Conservation (phyloP, 1,140 invertebrate species). For the Drepana arcuata region DNA sequence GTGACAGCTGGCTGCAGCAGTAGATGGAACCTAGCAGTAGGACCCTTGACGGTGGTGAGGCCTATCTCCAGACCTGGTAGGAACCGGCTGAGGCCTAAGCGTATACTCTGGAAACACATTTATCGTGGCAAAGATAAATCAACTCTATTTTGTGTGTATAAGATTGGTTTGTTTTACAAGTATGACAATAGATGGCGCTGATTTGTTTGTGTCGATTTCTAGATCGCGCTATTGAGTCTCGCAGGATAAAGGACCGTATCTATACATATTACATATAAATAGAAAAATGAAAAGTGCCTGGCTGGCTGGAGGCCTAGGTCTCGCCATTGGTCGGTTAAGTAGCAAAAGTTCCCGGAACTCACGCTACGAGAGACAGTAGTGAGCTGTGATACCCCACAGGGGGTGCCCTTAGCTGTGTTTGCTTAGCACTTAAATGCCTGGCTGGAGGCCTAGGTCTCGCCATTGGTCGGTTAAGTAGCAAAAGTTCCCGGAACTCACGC, state of each 20-base stretch:
- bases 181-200: background rate
- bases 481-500: too few relatives aligned
- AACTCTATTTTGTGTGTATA: too few relatives aligned
- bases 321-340: too few relatives aligned
- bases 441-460: too few relatives aligned
- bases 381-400: too few relatives aligned
- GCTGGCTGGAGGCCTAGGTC: background rate
- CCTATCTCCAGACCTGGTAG: conserved; percentile 79
- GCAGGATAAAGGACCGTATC: too few relatives aligned
- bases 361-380: too few relatives aligned
- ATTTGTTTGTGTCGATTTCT: background rate
- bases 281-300: background rate
- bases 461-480: too few relatives aligned
- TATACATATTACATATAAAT: conserved; percentile 3
- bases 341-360: too few relatives aligned
- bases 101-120: conserved; percentile 21
- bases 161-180: too few relatives aligned
- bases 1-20: conserved; percentile 77
- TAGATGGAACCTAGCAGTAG: conserved; percentile 76
- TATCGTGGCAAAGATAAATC: background rate
- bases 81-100: conserved; percentile 66
- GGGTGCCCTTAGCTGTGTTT: too few relatives aligned
- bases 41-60: conserved; percentile 76
- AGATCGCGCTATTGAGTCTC: background rate
- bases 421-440: too few relatives aligned